Evolutionary conservation across 2,113 vertebrate genomes (phyloP).

Genomic region (Aythya baeri): DNA sequence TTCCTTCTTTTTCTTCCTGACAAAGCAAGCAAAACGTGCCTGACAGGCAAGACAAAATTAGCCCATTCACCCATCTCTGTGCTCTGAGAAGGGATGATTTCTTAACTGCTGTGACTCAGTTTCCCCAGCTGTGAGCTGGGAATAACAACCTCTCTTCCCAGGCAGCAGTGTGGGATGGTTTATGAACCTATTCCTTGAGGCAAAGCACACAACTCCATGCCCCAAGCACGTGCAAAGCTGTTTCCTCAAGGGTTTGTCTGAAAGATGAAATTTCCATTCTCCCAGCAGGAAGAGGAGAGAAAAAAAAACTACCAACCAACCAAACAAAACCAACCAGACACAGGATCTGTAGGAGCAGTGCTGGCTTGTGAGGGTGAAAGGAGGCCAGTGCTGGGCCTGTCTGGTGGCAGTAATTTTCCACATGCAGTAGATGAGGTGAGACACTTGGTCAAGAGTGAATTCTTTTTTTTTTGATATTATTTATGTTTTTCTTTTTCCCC

Average conservation of each 20-base stretch:
- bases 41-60: not conserved
- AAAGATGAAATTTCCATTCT: not conserved
- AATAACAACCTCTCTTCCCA: not conserved
- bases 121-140: not conserved
- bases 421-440: not conserved
- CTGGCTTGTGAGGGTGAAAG: constrained; percentile 20
- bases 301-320: not conserved
- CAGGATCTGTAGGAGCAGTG: constrained; percentile 2
- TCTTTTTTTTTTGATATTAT: not conserved
- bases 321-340: not conserved
- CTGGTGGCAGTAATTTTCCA: constrained; percentile 63
- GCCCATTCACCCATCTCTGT: not conserved
- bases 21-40: not conserved
- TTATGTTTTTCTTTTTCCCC: not conserved
- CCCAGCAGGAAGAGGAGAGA: constrained; percentile 41
- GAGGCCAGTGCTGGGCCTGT: constrained; percentile 14
- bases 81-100: not conserved
- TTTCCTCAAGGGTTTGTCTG: constrained; percentile 39
- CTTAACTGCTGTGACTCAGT: not conserved
- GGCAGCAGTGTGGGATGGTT: not conserved
- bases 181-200: not conserved
- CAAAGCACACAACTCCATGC: not conserved
- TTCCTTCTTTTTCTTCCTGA: not conserved
- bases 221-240: not conserved
- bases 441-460: constrained; percentile 9